phyloP scores from a whole-genome alignment of 2,113 vertebrate genomes.

The Cyprinodon variegatus region DNA sequence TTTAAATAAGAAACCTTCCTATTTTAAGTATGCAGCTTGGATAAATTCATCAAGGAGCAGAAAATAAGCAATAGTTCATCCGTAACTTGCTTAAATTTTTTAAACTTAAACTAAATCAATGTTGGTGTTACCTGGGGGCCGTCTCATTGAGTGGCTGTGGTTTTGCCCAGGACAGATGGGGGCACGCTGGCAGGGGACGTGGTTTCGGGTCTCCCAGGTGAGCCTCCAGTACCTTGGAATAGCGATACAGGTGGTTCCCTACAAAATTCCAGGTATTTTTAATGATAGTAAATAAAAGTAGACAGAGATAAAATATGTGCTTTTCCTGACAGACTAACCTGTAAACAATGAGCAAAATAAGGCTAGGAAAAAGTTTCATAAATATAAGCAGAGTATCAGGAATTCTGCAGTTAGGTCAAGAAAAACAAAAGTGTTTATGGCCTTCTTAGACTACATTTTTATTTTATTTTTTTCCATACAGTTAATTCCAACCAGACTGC shows the following conservation, averaged over 20 bases:
- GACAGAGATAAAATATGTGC: not conserved
- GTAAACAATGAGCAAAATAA: too few relatives aligned
- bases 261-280: not conserved
- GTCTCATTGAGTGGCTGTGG: slow-evolving; percentile 98
- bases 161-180: slow-evolving; percentile 97
- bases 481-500: too few relatives aligned
- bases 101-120: not conserved
- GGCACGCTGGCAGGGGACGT: slow-evolving; percentile 93
- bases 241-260: slow-evolving; percentile 98
- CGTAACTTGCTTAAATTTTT: not conserved
- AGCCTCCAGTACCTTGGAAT: slow-evolving; percentile 96
- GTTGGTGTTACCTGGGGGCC: slow-evolving; percentile 86
- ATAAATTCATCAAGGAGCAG: not conserved
- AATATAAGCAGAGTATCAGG: too few relatives aligned
- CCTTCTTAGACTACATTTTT: too few relatives aligned
- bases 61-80: not conserved
- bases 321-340: not conserved
- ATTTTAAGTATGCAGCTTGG: not conserved
- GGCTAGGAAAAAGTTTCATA: too few relatives aligned
- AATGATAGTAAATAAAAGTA: not conserved
- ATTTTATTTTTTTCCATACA: too few relatives aligned
- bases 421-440: too few relatives aligned
- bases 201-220: slow-evolving; percentile 94
- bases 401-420: too few relatives aligned
- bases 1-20: not conserved